These are phyloP conservation scores for Oryzias curvinotus DNA, from an alignment of 2,113 vertebrate genomes.

Conservation along the genomic window DNA sequence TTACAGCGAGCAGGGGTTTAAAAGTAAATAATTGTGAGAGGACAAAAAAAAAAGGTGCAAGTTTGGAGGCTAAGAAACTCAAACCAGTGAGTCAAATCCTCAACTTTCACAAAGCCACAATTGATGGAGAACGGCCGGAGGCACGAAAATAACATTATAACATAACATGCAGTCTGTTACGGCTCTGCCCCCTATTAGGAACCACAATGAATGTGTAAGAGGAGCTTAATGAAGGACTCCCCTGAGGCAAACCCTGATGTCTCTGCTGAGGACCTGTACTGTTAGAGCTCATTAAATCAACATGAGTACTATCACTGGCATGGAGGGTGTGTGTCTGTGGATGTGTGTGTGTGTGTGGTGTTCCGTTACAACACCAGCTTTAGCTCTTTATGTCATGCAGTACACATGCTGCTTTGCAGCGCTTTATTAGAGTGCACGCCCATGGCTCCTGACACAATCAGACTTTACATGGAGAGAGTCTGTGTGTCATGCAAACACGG, in stretches of 20 bases:
- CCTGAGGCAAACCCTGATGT: slow-evolving; percentile 61
- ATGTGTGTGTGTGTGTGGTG: slow-evolving; percentile 33
- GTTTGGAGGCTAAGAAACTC: slow-evolving; percentile 42
- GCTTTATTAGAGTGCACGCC: slow-evolving; percentile 45
- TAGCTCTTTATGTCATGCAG: slow-evolving; percentile 61
- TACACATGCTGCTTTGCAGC: slow-evolving; percentile 44
- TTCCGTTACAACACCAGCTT: slow-evolving; percentile 61
- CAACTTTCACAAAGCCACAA: slow-evolving; percentile 44
- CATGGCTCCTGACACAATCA: slow-evolving; percentile 37
- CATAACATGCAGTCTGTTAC: slow-evolving; percentile 42
- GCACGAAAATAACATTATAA: slow-evolving; percentile 59
- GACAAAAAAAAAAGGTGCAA: slow-evolving; percentile 30
- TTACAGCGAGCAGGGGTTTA: slow-evolving; percentile 20
- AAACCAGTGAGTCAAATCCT: slow-evolving; percentile 42
- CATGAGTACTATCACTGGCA: slow-evolving; percentile 58
- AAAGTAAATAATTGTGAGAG: slow-evolving; percentile 46
- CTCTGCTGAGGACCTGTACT: slow-evolving; percentile 61
- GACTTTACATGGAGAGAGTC: slow-evolving; percentile 22
- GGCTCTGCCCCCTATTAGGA: slow-evolving; percentile 67
- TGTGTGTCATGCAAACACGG: neutral
- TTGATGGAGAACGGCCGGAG: slow-evolving; percentile 44
- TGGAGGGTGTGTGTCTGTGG: slow-evolving; percentile 32
- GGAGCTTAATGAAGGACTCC: slow-evolving; percentile 72
- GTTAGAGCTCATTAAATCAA: slow-evolving; percentile 73
- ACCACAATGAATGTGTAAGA: slow-evolving; percentile 66